Evolutionary conservation across 2,888 invertebrate genomes (phyloP).

Genomic region (Dicyrtoma fusca): DNA sequence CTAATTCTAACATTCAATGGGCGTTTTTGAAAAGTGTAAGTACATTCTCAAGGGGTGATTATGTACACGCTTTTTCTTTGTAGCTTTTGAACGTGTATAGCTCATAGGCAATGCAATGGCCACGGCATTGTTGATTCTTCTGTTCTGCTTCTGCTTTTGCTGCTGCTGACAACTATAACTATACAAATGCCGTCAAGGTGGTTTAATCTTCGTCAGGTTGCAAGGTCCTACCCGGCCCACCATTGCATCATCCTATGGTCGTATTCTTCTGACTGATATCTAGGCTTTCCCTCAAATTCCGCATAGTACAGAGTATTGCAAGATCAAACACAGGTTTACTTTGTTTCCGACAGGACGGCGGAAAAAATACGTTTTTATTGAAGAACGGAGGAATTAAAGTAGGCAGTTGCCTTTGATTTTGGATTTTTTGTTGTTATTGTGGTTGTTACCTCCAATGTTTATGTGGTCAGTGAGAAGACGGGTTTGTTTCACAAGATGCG

Average conservation of each 20-base stretch:
- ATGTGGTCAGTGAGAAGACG: no score
- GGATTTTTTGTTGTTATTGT: conserved; percentile 2
- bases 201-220: neutral
- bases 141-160: neutral
- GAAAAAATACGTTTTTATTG: conserved; percentile 5
- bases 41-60: conserved; percentile 31
- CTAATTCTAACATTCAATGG: conserved; percentile 15
- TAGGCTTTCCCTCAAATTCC: no score
- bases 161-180: neutral
- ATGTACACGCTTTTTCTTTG: conserved; percentile 30
- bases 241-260: no score
- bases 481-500: no score
- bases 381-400: neutral
- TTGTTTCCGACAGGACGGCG: neutral
- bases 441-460: no score
- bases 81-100: no score
- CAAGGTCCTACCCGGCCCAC: no score
- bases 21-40: conserved; percentile 28
- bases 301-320: no score
- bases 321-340: no score
- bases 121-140: neutral
- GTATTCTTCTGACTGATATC: no score
- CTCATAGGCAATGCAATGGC: neutral
- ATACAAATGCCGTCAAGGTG: neutral
- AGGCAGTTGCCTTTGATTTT: neutral